phyloP scores from a whole-genome alignment of 2,113 vertebrate species.

The Carassius auratus region DNA sequence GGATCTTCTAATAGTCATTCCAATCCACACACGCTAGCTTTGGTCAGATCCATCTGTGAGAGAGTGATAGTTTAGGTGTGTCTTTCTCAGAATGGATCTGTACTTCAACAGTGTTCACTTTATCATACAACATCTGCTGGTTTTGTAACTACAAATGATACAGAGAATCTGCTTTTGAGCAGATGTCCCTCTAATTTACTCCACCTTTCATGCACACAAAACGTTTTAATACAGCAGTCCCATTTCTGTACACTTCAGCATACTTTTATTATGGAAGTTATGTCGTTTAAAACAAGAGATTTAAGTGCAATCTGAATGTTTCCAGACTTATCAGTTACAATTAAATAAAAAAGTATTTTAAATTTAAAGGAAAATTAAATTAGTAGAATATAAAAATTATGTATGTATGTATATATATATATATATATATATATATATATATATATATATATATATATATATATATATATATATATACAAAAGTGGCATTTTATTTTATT shows the following conservation, averaged over 20 bases:
- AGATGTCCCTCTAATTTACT: background rate
- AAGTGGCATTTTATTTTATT: background rate
- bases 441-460: too few species aligned
- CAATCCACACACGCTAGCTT: background rate
- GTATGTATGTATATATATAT: too few species aligned
- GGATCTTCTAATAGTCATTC: background rate
- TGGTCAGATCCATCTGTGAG: slow-evolving; percentile 8
- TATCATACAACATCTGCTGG: slow-evolving; percentile 60
- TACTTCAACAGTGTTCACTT: slow-evolving; percentile 54
- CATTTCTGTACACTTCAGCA: background rate
- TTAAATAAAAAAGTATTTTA: background rate
- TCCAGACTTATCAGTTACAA: background rate
- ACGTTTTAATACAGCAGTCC: background rate
- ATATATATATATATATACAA: too few species aligned
- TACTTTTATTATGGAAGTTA: background rate
- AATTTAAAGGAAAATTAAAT: background rate
- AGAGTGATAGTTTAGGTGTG: slow-evolving; percentile 23
- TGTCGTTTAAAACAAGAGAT: background rate
- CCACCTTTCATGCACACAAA: background rate
- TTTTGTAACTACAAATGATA: background rate
- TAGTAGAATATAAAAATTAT: too few species aligned
- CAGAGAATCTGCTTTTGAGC: background rate
- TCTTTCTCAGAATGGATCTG: background rate
- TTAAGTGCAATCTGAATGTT: background rate
- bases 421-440: too few species aligned